Conservation (phyloP, 2,797 vertebrate species). For the Buceros bicornis region DNA sequence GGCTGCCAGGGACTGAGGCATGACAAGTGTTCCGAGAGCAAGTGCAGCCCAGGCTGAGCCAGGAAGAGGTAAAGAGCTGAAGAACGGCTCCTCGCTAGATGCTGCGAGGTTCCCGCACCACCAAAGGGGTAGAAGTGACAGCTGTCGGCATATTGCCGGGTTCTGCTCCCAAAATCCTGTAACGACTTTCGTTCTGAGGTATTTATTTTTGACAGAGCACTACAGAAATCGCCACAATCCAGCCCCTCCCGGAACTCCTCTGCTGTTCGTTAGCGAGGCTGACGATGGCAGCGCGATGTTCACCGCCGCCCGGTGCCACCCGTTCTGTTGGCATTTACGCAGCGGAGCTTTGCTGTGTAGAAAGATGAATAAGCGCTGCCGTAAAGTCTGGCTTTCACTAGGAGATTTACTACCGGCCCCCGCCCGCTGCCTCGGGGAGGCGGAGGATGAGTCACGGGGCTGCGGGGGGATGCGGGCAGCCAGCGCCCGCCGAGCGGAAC, state of each 20-base stretch:
- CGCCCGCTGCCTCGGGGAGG: not conserved
- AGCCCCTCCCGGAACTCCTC: not conserved
- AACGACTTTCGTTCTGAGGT: not conserved
- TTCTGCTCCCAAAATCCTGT: not conserved
- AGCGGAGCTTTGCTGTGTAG: not conserved
- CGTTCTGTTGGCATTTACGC: constrained; percentile 1
- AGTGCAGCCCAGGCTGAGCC: not conserved
- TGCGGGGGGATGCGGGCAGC: not conserved
- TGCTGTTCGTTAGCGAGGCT: not conserved
- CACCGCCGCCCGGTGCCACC: not conserved
- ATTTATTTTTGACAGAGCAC: not conserved
- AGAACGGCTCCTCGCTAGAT: not conserved
- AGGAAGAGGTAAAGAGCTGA: not conserved
- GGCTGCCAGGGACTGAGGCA: not conserved
- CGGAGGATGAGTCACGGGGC: constrained; percentile 37
- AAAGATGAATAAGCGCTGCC: constrained; percentile 36
- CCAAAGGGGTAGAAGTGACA: rapidly evolving
- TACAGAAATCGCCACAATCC: not conserved
- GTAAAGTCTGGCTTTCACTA: constrained; percentile 3
- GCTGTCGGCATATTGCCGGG: not conserved
- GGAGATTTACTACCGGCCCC: constrained; percentile 24
- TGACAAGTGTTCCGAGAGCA: not conserved
- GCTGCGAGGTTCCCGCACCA: not conserved
- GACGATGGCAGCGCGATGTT: not conserved
- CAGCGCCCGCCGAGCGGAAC: not conserved